Base-by-base conservation (phyloP, 2,888 invertebrate species). In the Noctuana brunneofusca region DNA sequence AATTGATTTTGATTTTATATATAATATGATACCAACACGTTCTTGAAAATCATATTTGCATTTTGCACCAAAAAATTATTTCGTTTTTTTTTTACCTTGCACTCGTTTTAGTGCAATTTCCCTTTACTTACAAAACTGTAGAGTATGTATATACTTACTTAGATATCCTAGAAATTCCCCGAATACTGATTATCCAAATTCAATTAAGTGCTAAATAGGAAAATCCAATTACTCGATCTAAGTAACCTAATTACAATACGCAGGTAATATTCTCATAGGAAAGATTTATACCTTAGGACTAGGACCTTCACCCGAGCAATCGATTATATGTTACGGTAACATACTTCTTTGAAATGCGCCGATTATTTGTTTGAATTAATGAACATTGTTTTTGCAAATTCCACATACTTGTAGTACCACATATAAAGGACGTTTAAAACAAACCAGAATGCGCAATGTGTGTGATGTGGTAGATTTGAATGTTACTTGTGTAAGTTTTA, bases 391-490 rank as follows among this genome's bases (percentile, higher is more conserved):
- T 41, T 30, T 24, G 12, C 20, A 43, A 59, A 43, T 52, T 52
- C 50, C 16, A 16, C 30, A 52, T 59, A 16, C 30, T 41, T 59
- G 43, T 52, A 20, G 20, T 11, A 5, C 38, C 50, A 50, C 50
- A 35, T 27, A 58, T 18, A 38, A 50, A 20, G 8, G 20, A 30
- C 58, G 27, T 32, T 53, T 32, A 59, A 53, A 59, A 35, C 41
- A 43, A 53, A 32, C 53, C 32, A 54, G 53, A 46, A 54, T 54
- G 32, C 22, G 11, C 46, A 16, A 11, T 35, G 24, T 53, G 46
- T n/a, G n/a, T n/a, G n/a, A n/a, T n/a, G n/a, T n/a, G 53, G 46
- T 54, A 27, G 32, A 60, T 60, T 60, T 60, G 22, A 60, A 12
- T 18, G 22, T 60, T 35, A 53, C 59, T 32, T 60, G 50, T 49